Evolutionary conservation across 2,797 vertebrate genomes (phyloP).

Genomic region (Danio choprae): DNA sequence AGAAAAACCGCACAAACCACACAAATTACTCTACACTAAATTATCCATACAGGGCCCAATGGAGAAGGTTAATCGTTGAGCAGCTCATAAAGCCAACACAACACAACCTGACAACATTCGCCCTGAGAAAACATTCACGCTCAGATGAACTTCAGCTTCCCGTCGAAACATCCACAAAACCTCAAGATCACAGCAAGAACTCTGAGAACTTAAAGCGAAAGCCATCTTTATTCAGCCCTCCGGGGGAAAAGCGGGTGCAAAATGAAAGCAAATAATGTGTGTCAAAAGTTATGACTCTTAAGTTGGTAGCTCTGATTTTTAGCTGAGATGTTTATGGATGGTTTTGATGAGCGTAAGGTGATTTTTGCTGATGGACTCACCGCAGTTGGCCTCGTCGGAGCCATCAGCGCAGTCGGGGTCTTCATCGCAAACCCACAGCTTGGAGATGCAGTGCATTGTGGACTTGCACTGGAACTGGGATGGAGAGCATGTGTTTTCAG

Average conservation of each 20-base stretch:
- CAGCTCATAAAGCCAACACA: conserved; percentile 47
- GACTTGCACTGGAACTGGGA: conserved; percentile 97
- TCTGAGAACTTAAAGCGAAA: conserved; percentile 12
- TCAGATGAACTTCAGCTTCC: conserved; percentile 25
- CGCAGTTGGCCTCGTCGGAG: conserved; percentile 96
- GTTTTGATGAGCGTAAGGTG: not conserved
- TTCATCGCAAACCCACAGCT: conserved; percentile 97
- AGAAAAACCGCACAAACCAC: not conserved
- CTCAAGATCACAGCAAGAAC: not conserved
- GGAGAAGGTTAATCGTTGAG: not conserved
- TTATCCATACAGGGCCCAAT: conserved; percentile 1
- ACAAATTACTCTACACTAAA: conserved; percentile 37
- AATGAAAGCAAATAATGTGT: conserved; percentile 32
- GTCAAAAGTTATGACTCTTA: conserved; percentile 12
- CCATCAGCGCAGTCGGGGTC: conserved; percentile 97
- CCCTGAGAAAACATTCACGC: conserved; percentile 21
- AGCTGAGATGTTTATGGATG: not conserved
- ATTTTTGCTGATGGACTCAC: conserved; percentile 75
- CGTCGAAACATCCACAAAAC: not conserved
- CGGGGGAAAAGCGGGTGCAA: conserved; percentile 24
- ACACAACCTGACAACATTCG: conserved; percentile 27
- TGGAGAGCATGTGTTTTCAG: conserved; percentile 83
- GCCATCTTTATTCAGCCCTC: conserved; percentile 34
- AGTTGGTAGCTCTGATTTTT: not conserved
- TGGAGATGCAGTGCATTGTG: conserved; percentile 94